These are phyloP conservation scores for Medauroidea extradentata DNA, from an alignment of 1,140 invertebrate genomes.

Conservation along the genomic window DNA sequence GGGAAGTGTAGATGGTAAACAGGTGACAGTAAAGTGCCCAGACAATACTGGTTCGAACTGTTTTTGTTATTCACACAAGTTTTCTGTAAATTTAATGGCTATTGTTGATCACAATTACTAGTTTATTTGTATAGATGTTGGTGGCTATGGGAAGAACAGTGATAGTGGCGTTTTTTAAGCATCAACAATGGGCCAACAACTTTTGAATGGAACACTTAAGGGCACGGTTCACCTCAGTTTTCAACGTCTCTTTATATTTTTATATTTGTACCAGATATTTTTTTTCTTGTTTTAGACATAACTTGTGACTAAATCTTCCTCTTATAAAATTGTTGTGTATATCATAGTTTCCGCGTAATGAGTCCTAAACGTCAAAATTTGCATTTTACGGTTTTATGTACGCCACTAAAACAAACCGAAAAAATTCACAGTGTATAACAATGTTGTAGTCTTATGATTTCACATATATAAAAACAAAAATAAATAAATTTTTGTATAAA, in stretches of 20 bases:
- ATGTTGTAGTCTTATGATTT: background rate
- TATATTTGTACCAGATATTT: background rate
- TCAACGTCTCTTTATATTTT: no score
- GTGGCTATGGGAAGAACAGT: slow-evolving; percentile 34
- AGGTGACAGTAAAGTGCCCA: slow-evolving; percentile 40
- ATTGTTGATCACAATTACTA: slow-evolving; percentile 41
- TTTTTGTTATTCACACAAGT: slow-evolving; percentile 43
- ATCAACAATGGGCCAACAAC: background rate
- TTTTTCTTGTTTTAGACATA: no score
- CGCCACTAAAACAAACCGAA: background rate
- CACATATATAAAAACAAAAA: no score
- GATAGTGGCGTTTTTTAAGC: slow-evolving; percentile 27
- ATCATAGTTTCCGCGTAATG: no score
- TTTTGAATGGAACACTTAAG: slow-evolving; percentile 28
- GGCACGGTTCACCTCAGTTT: no score
- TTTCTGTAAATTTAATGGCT: slow-evolving; percentile 41
- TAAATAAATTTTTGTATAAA: no score
- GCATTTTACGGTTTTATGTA: no score
- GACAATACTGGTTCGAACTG: slow-evolving; percentile 37
- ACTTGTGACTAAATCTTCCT: no score
- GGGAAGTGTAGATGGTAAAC: slow-evolving; percentile 44
- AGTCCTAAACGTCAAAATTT: no score
- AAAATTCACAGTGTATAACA: slow-evolving; percentile 9
- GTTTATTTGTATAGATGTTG: slow-evolving; percentile 42
- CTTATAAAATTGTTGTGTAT: no score